These are phyloP conservation scores for Triplophysa siluroides DNA, from an alignment of 2,113 vertebrate genomes.

Conservation along the genomic window DNA sequence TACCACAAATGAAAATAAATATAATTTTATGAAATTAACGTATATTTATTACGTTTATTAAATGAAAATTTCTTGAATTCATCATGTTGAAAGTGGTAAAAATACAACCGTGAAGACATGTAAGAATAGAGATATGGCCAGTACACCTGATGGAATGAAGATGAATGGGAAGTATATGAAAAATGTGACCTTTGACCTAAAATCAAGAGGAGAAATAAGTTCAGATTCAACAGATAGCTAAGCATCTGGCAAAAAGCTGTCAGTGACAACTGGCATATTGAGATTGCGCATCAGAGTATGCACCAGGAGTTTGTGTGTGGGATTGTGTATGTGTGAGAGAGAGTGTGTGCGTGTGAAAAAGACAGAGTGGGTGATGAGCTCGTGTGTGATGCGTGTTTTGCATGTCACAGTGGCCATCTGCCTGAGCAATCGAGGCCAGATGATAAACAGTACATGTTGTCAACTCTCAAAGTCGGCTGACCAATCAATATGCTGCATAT, in stretches of 20 bases:
- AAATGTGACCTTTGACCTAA: slow-evolving; percentile 31
- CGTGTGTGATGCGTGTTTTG: slow-evolving; percentile 36
- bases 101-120: too few species aligned
- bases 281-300: slow-evolving; percentile 4
- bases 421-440: slow-evolving; percentile 18
- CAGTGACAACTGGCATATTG: slow-evolving; percentile 40
- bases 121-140: not conserved
- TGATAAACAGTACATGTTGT: slow-evolving; percentile 23
- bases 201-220: not conserved
- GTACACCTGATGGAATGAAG: slow-evolving; percentile 17
- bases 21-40: too few species aligned
- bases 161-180: slow-evolving; percentile 23
- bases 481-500: slow-evolving; percentile 18
- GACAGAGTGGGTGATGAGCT: slow-evolving; percentile 21
- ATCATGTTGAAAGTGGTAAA: too few species aligned
- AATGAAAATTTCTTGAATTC: too few species aligned
- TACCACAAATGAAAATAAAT: too few species aligned
- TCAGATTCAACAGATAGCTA: slow-evolving; percentile 12
- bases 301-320: slow-evolving; percentile 11
- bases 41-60: too few species aligned
- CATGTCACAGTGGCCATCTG: slow-evolving; percentile 25
- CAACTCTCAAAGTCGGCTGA: slow-evolving; percentile 25
- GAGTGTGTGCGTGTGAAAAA: slow-evolving; percentile 17
- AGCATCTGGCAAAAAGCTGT: slow-evolving; percentile 28
- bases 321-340: not conserved